Evolutionary conservation across 1,140 invertebrate genomes (phyloP).

Genomic region (Mercenaria mercenaria): DNA sequence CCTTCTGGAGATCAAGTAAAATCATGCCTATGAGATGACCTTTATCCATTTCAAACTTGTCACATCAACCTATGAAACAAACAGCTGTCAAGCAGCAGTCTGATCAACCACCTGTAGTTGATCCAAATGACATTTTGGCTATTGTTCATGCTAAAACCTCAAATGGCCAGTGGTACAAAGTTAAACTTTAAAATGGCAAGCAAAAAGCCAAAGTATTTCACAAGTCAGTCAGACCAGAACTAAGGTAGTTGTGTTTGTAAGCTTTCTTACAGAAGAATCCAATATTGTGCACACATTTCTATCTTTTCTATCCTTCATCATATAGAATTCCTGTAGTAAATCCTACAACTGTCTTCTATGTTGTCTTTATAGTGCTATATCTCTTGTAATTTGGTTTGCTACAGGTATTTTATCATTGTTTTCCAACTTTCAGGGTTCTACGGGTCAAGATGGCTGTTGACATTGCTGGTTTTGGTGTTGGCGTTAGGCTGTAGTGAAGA

Average conservation of each 20-base stretch:
- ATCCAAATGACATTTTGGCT: too few species aligned
- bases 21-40: too few species aligned
- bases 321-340: constrained; percentile 16
- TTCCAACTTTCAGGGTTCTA: constrained; percentile 21
- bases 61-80: too few species aligned
- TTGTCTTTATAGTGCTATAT: not conserved
- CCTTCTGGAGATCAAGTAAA: too few species aligned
- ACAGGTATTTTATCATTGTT: constrained; percentile 4
- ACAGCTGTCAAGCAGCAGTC: too few species aligned
- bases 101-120: not conserved
- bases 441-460: not conserved
- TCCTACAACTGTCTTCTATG: not conserved
- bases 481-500: not conserved
- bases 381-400: constrained; percentile 4
- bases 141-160: not conserved
- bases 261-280: not conserved
- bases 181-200: too few species aligned
- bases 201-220: too few species aligned
- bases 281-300: not conserved
- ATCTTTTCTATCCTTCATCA: not conserved
- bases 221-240: too few species aligned
- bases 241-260: not conserved
- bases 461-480: not conserved
- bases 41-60: too few species aligned
- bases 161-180: not conserved